Base-by-base conservation (phyloP, 2,888 invertebrate species). In the Dolichopus griseipennis region DNA sequence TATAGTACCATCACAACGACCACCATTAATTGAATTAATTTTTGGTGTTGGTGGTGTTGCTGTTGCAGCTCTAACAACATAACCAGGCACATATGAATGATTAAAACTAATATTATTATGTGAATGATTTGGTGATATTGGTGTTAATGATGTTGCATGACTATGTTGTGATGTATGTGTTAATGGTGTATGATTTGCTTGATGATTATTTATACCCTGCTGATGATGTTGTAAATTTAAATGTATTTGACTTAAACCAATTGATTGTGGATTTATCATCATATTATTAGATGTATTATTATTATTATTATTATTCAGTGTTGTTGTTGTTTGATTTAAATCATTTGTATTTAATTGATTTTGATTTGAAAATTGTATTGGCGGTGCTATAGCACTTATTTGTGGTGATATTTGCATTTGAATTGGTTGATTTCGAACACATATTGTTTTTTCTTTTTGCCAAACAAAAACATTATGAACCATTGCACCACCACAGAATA, bases 391-490 rank as follows among this genome's bases (percentile, higher is more conserved):
- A 61, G 78, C 74, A 70, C 74, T 75, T 67, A 74, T 68, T 70
- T 74, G 71, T 61, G 69, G 65, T 61, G 70, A 68, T 82, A 83
- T 70, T 80, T 82, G 62, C 78, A 85, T 78, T 68, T 72, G 72
- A 9, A 72, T 61, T 63, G 72, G 73, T 69, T 73, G 71, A 70
- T 84, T 84, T 10, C 85, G 77, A 41, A 92, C 91, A 67, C 92
- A 87, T 74, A 90, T 92, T 1, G 92, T 93, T 82, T 93, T 93
- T 80, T 92, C 92, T 79, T 89, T 90, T 82, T 95, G 93, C 95
- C 95, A 96, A 66, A 95, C 90, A 81, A 94, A 95, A 18, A 93
- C 93, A 82, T 95, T 95, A 83, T 96, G 95, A 21, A 95, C 92
- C 89, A 95, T 92, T 27, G 95, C 93, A 75, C 92, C 91, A 73